Conservation (phyloP, 2,797 vertebrate genomes). For the Galagoides demidoff region DNA sequence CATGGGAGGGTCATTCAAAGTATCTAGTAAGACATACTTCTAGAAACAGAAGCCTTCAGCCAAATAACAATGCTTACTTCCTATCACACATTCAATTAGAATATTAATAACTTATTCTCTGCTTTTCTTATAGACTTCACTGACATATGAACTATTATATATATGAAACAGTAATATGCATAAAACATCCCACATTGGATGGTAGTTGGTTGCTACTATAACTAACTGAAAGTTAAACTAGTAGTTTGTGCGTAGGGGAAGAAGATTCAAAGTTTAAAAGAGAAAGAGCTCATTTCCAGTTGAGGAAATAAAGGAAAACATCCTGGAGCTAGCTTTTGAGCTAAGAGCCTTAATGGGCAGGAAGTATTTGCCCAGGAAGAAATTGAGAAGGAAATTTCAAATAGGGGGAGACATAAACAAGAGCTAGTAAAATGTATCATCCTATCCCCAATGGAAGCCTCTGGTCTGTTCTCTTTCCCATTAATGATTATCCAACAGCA, state of each 20-base stretch:
- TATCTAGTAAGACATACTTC: background rate
- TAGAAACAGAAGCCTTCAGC: background rate
- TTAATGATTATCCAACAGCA: background rate
- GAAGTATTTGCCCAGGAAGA: background rate
- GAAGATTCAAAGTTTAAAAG: conserved; percentile 34
- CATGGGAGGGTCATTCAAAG: background rate
- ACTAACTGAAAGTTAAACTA: background rate
- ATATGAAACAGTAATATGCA: background rate
- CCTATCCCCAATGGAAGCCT: background rate
- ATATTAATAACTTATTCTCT: conserved; percentile 34
- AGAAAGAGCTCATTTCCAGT: background rate
- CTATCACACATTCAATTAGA: conserved; percentile 13
- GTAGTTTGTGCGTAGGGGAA: background rate
- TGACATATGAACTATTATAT: background rate
- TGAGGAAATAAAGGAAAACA: conserved; percentile 23
- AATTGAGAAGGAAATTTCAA: background rate
- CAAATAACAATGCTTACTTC: conserved; percentile 7
- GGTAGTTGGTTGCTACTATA: background rate
- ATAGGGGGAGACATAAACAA: conserved; percentile 14
- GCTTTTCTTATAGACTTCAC: conserved; percentile 9
- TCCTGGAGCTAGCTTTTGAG: background rate
- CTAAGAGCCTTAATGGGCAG: background rate
- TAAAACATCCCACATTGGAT: background rate
- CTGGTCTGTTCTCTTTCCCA: background rate
- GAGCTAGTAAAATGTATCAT: background rate